Percentiles rank a stretch among this genome's conserved stretches.
These are phyloP conservation scores for Ophraella communa DNA, from an alignment of 2,888 invertebrate genomes.

Conservation along the genomic window DNA sequence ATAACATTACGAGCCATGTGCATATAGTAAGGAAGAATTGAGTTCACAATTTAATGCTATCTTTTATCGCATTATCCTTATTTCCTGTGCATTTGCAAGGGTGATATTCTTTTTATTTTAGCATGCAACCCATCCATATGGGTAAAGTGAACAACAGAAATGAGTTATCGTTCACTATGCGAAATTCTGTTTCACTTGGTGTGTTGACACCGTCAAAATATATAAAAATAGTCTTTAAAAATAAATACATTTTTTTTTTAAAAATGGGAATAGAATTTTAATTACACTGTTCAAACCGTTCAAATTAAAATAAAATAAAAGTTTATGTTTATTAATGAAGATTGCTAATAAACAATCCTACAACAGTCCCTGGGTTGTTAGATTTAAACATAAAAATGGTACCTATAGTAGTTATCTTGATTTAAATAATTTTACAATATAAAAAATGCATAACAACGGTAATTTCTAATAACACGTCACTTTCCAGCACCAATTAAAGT, in stretches of 20 bases:
- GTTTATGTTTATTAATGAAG: too few relatives aligned
- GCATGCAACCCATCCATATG: slow-evolving; percentile 5
- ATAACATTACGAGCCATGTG: slow-evolving; percentile 26
- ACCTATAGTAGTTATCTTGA: too few relatives aligned
- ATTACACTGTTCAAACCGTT: too few relatives aligned
- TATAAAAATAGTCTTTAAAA: too few relatives aligned
- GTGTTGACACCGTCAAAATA: background rate
- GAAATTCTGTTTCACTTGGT: background rate
- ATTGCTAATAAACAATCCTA: too few relatives aligned
- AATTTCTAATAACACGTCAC: background rate
- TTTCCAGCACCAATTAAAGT: slow-evolving; percentile 24
- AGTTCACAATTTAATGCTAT: slow-evolving; percentile 32
- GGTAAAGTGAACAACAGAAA: background rate
- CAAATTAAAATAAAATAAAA: too few relatives aligned
- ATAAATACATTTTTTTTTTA: too few relatives aligned
- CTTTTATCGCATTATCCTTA: slow-evolving; percentile 30
- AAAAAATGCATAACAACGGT: too few relatives aligned
- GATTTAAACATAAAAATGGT: too few relatives aligned
- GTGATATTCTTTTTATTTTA: slow-evolving; percentile 30
- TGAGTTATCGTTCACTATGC: background rate
- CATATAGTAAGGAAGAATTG: slow-evolving; percentile 25
- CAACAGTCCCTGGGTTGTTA: too few relatives aligned
- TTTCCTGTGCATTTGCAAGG: slow-evolving; percentile 31
- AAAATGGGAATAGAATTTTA: too few relatives aligned
- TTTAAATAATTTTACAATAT: background rate